These are phyloP conservation scores for Pristionchus japonicus DNA, from an alignment of 2,888 invertebrate species.

Conservation along the genomic window DNA sequence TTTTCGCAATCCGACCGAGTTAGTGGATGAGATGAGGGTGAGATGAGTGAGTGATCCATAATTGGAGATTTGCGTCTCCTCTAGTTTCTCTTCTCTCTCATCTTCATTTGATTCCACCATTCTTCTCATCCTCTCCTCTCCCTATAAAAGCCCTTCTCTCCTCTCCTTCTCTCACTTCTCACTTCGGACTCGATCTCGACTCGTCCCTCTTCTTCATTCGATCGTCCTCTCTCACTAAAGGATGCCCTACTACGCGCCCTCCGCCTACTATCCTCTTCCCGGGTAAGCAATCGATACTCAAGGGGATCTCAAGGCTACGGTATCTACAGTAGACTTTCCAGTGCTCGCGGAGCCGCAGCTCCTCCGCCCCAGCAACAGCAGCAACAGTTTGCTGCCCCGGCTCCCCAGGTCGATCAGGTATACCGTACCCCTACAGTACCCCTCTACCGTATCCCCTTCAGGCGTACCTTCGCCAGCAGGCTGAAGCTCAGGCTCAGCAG, in stretches of 20 bases:
- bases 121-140: background rate
- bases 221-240: background rate
- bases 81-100: background rate
- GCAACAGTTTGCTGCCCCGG: background rate
- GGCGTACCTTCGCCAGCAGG: background rate
- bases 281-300: background rate
- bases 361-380: background rate
- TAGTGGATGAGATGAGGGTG: background rate
- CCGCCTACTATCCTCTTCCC: constrained; percentile 26
- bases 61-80: background rate
- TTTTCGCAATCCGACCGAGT: background rate
- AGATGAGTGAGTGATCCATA: constrained; percentile 1
- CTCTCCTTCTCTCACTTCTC: background rate
- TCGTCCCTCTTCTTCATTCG: background rate
- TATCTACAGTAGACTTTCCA: constrained; percentile 1
- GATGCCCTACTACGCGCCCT: constrained; percentile 33
- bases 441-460: background rate
- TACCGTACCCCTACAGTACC: background rate
- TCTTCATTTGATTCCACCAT: background rate
- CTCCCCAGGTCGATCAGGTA: constrained; percentile 9
- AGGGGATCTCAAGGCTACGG: background rate
- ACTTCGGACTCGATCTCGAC: constrained; percentile 28
- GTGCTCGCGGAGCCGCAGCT: background rate
- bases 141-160: background rate
- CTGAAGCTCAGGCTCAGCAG: background rate